phyloP scores from a whole-genome alignment of 2,888 invertebrate genomes.

The Phortica okadai region DNA sequence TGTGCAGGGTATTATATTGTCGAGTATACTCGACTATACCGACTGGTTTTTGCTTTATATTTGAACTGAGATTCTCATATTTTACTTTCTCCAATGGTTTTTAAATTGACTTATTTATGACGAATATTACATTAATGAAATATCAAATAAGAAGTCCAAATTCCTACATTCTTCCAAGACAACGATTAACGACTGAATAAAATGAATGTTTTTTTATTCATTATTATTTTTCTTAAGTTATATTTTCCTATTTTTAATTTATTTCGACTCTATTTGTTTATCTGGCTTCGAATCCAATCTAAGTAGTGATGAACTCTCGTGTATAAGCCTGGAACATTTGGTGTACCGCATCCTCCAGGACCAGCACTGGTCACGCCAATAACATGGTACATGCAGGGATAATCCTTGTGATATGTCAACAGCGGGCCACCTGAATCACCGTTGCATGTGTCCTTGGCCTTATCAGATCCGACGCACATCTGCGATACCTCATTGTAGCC shows the following conservation, averaged over 20 bases:
- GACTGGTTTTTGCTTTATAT: too few species aligned
- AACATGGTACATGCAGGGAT: slow-evolving; percentile 66
- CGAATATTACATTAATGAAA: too few species aligned
- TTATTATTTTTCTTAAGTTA: neutral
- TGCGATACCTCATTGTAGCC: slow-evolving; percentile 57
- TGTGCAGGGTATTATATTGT: too few species aligned
- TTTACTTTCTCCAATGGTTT: too few species aligned
- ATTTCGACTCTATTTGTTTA: slow-evolving; percentile 34
- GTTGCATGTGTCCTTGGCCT: slow-evolving; percentile 65
- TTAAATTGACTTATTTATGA: too few species aligned
- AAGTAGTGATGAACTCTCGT: slow-evolving; percentile 62
- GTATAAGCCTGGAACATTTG: slow-evolving; percentile 65
- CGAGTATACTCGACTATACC: too few species aligned
- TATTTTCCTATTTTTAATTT: neutral
- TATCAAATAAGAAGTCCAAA: too few species aligned
- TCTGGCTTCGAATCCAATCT: slow-evolving; percentile 58
- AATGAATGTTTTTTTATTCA: neutral
- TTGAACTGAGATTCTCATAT: too few species aligned
- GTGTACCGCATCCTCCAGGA: slow-evolving; percentile 59
- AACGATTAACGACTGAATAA: too few species aligned
- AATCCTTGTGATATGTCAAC: slow-evolving; percentile 59
- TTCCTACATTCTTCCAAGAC: too few species aligned
- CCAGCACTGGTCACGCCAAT: slow-evolving; percentile 66
- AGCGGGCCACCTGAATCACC: slow-evolving; percentile 72
- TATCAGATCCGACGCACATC: slow-evolving; percentile 63